Evolutionary conservation across 2,797 vertebrate genomes (phyloP).

Genomic region (Xiphorhynchus erythropygius): DNA sequence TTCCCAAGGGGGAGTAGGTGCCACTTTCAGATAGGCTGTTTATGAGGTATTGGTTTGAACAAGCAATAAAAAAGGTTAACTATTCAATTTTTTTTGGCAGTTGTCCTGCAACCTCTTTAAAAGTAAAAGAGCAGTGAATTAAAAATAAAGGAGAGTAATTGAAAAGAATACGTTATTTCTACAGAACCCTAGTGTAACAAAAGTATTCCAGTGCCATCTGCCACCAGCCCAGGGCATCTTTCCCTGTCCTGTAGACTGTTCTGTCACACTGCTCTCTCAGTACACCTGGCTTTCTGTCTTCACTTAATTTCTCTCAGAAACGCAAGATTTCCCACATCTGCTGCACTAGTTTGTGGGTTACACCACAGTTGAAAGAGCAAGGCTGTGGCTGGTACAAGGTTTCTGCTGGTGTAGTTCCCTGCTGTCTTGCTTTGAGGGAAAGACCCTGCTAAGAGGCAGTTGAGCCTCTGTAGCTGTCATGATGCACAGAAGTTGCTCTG

Average conservation of each 20-base stretch:
- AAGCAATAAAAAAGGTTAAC: background rate
- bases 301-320: background rate
- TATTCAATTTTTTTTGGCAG: background rate
- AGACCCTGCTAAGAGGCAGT: background rate
- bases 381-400: too few species aligned
- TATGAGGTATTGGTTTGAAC: background rate
- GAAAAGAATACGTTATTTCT: background rate
- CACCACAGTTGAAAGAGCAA: background rate
- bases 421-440: background rate
- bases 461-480: background rate
- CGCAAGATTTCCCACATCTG: background rate
- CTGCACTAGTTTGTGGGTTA: accelerated
- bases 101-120: background rate
- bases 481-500: background rate
- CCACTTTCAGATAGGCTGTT: background rate
- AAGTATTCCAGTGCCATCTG: background rate
- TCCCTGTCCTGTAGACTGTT: background rate
- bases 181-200: background rate
- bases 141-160: background rate
- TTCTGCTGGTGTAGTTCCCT: background rate
- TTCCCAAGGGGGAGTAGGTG: background rate
- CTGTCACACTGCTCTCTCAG: background rate
- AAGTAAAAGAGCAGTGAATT: background rate
- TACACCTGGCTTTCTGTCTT: background rate
- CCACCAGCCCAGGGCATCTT: background rate